Base-by-base conservation (phyloP, 2,888 invertebrate genomes). In the Xestoiulus laeticollis region DNA sequence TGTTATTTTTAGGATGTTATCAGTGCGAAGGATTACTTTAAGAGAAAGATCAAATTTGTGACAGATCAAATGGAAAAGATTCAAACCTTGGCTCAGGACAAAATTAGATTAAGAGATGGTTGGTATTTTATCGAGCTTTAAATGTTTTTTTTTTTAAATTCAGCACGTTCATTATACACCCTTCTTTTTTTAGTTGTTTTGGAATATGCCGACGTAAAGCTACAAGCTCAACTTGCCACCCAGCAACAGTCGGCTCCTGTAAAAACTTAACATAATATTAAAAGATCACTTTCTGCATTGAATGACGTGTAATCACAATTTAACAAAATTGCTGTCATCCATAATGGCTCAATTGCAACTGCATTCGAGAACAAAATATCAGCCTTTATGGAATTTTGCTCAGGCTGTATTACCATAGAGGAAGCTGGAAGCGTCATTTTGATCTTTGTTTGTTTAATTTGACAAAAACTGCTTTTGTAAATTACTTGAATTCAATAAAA, bases 61-160 rank as follows among this genome's bases (percentile, higher is more conserved):
- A 96, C 96, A 0, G 96, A 97, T 91, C 98, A 99, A 93, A 98
- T 98, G 94, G 97, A 98, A 91, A 97, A 97, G 93, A 95, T 98
- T 88, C 97, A 98, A 92, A 93, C 93, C 53, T 92, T 97, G 89
- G 95, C 96, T 2, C 93, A 95, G 87, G 97, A 98, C 91, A 98
- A 98, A 92, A 95, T 95, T 89, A 95, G 95, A 92, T 95, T 96
- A 89, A 93, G 96, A 89, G 96, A 96, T 92, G 91, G 92, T 92
- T 90, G 89, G 89, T 14, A 30, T 16, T 53, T 16, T 44, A 85
- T 3, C 5, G 2, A 3, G 12, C 30, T 78, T 22, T 30, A 30
- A 78, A 30, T 78, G 78, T 48, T 48, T 43, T 26, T 4, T 26
- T 3, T 68, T 68, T 26, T 68, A 1, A 26, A 2, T 26, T 12